Base-by-base conservation (phyloP, 2,797 vertebrate species). In the Pipistrellus nathusii region DNA sequence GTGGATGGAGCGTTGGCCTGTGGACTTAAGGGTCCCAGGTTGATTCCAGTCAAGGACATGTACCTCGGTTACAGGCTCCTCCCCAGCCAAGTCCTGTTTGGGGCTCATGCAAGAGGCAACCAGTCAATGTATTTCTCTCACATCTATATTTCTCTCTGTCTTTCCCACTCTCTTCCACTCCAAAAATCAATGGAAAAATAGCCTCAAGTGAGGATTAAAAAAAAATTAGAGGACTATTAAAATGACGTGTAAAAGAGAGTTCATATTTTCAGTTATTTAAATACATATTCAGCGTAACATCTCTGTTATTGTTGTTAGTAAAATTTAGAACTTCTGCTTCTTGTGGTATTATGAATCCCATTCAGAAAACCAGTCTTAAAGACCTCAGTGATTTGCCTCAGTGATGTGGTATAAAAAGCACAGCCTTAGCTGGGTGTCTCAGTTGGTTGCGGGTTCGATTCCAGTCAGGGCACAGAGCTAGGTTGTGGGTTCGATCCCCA, bases 311-410 rank as follows among this genome's bases (percentile, higher is more conserved):
- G 10, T 91, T 48, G 30, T 17, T 66, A 23, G 68, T 77, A 73
- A 85, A 81, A 76, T 30, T 85, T 81, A 59, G 27, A 93, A 38
- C 59, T 77, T 38, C 6, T 78, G 17, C 44, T 87, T 18, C 68
- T 73, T 62, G 6, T 77, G 53, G 48, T 91, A 68, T 69, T 88
- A 59, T 66, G 46, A 72, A 68, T 81, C 12, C 38, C n/a, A 85
- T 78, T 81, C 44, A 80, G 66, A 57, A 86, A 94, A 62, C 13
- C 57, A 78, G 25, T 62, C 71, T 92, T 88, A 55, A 32, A 68
- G 71, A 69, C 85, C 71, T 71, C 20, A 46, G 35, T 57, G 64
- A 75, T 30, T 77, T 73, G 30, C 17, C 32, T 95, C 15, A 13
- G 8, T 51, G 53, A 55, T 76, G 27, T 55, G n/a, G 17, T 81